Evolutionary conservation across 2,797 vertebrate species (phyloP).

Genomic region (Anguilla marmorata): DNA sequence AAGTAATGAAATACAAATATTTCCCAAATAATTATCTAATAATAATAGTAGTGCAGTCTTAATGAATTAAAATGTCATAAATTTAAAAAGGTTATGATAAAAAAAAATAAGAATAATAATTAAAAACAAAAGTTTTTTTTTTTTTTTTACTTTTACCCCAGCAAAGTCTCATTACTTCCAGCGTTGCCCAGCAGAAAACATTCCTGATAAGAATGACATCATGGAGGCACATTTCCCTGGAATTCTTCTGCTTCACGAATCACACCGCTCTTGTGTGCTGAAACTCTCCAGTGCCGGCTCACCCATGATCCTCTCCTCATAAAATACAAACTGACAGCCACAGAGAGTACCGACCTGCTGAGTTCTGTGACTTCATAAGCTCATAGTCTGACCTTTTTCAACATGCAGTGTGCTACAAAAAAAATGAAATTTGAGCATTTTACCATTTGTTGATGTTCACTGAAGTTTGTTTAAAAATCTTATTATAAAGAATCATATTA

Average conservation of each 20-base stretch:
- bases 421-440: background rate
- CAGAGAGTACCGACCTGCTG: background rate
- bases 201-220: background rate
- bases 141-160: background rate
- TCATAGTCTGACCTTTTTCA: background rate
- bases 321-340: conserved; percentile 6
- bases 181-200: background rate
- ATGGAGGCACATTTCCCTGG: background rate
- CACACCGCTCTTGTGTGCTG: background rate
- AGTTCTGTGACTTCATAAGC: background rate
- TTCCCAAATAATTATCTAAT: too few relatives aligned
- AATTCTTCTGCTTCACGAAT: conserved; percentile 6
- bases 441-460: background rate
- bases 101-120: background rate
- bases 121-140: background rate
- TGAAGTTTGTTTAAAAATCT: background rate
- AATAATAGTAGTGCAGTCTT: too few relatives aligned
- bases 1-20: background rate
- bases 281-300: background rate
- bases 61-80: too few relatives aligned
- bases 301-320: background rate
- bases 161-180: background rate
- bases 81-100: too few relatives aligned
- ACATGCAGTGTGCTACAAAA: background rate
- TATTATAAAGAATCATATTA: background rate